Base-by-base conservation (phyloP, 2,888 invertebrate species). In the Strigamia transsilvanica region DNA sequence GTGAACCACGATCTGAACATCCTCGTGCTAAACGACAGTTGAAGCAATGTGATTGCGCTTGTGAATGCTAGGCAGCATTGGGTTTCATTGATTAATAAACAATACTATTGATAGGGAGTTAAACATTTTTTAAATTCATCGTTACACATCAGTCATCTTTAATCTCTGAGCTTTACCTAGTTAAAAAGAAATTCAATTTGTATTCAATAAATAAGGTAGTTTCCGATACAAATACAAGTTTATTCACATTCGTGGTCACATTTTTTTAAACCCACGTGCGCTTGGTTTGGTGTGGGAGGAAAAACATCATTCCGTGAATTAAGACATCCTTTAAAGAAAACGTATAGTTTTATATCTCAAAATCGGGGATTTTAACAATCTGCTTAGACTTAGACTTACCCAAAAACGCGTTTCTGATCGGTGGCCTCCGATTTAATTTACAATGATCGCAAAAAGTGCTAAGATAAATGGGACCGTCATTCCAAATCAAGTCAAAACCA, bases 401-500 rank as follows among this genome's bases (percentile, higher is more conserved):
- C 15, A 82, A 23, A 78, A 78, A 82, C 7, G 42, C 34, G 78
- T 78, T 82, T 78, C 27, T 34, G n/a, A 78, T 32, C 13, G 82
- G 42, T 12, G 82, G 77, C 34, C 82, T 34, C n/a, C 82, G 77
- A 78, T 1, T 34, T 23, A 42, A 21, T 15, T 82, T 42, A 21
- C 82, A 82, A 9, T 61, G 23, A 15, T n/a, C 18, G 23, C 82
- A 82, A 7, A n/a, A 73, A 41, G 38, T 18, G 42, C 23, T 46
- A 9, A 46, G 1, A 10, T 38, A 78, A 0, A 91, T 89, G 0
- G 90, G 90, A 0, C 90, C 90, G 84, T 90, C 91, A 85, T 90
- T 88, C 89, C 91, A 91, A 21, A 92, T 87, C 27, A 91, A 86
- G 86, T 92, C 92, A 87, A 91, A 91, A 2, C 91, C 91, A 15